Evolutionary conservation across 2,797 vertebrate genomes (phyloP).

Genomic region (Poeciliopsis turneri): DNA sequence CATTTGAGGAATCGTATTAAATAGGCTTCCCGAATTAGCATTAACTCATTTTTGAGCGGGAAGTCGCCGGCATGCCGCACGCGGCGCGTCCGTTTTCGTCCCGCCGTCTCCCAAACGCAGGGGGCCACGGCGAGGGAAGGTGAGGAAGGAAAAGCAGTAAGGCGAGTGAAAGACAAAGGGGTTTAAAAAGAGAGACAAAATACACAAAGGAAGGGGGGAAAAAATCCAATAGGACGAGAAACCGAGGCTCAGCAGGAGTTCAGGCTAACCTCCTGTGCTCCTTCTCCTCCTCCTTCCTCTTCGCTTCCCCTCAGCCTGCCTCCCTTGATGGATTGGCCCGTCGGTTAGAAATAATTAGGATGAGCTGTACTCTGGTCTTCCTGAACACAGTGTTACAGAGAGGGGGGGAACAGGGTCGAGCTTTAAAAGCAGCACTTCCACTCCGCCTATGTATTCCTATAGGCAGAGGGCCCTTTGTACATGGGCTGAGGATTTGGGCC

Average conservation of each 20-base stretch:
- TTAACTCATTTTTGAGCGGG: slow-evolving; percentile 40
- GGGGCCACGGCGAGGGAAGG: not conserved
- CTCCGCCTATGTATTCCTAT: slow-evolving; percentile 54
- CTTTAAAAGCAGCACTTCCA: slow-evolving; percentile 68
- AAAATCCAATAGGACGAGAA: slow-evolving; percentile 11
- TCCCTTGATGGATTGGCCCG: slow-evolving; percentile 80
- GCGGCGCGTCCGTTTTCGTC: slow-evolving; percentile 36
- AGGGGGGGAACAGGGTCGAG: slow-evolving; percentile 64
- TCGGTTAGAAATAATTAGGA: slow-evolving; percentile 83
- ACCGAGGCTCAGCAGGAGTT: slow-evolving; percentile 40
- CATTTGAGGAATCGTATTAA: slow-evolving; percentile 63
- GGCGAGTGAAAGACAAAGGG: slow-evolving; percentile 20
- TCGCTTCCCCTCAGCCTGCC: slow-evolving; percentile 50
- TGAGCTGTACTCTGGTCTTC: slow-evolving; percentile 74
- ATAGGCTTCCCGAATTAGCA: slow-evolving; percentile 53
- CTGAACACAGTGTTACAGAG: slow-evolving; percentile 68
- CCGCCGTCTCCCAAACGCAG: slow-evolving; percentile 23
- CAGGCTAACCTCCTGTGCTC: slow-evolving; percentile 27
- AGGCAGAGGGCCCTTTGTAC: not conserved
- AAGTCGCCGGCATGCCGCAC: slow-evolving; percentile 20
- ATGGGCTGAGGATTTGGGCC: slow-evolving; percentile 18
- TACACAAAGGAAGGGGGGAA: not conserved
- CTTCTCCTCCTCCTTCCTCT: slow-evolving; percentile 19
- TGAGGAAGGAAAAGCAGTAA: slow-evolving; percentile 16
- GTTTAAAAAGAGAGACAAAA: slow-evolving; percentile 4